Evolutionary conservation across 2,113 vertebrate species (phyloP).

Genomic region (Peromyscus polionotus): DNA sequence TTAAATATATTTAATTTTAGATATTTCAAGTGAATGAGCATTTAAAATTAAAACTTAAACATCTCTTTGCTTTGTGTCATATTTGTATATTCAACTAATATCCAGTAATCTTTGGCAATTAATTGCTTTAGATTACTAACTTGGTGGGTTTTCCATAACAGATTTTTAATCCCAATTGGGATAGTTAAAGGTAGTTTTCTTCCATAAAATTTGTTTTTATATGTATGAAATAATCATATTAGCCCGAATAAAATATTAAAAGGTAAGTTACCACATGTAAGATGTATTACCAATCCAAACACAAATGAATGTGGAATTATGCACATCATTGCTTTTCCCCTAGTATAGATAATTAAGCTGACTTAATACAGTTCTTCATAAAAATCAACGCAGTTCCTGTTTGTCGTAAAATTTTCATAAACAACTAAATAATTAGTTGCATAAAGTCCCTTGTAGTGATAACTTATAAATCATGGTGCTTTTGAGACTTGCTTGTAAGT

Average conservation of each 20-base stretch:
- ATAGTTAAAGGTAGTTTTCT: conserved; percentile 51
- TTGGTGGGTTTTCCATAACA: conserved; percentile 60
- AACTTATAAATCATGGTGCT: conserved; percentile 44
- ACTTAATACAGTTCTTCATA: conserved; percentile 55
- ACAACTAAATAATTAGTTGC: conserved; percentile 19
- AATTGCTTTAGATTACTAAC: conserved; percentile 76
- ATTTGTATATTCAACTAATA: conserved; percentile 73
- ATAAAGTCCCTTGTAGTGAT: conserved; percentile 31
- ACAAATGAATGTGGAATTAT: conserved; percentile 52
- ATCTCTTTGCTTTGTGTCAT: conserved; percentile 59
- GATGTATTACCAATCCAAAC: conserved; percentile 36
- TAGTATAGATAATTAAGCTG: conserved; percentile 29
- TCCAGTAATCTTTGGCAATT: conserved; percentile 68
- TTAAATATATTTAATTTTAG: conserved; percentile 72
- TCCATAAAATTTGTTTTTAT: conserved; percentile 61
- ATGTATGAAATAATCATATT: conserved; percentile 64
- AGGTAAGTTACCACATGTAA: conserved; percentile 62
- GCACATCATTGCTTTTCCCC: conserved; percentile 42
- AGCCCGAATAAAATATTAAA: conserved; percentile 58
- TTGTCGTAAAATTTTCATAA: conserved; percentile 61
- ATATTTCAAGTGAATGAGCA: conserved; percentile 64
- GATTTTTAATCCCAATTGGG: conserved; percentile 51
- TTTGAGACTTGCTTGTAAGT: conserved; percentile 53
- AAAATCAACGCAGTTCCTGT: conserved; percentile 42
- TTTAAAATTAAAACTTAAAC: conserved; percentile 70